Conservation (phyloP, 2,888 invertebrate species). For the Matsumyia berberina region DNA sequence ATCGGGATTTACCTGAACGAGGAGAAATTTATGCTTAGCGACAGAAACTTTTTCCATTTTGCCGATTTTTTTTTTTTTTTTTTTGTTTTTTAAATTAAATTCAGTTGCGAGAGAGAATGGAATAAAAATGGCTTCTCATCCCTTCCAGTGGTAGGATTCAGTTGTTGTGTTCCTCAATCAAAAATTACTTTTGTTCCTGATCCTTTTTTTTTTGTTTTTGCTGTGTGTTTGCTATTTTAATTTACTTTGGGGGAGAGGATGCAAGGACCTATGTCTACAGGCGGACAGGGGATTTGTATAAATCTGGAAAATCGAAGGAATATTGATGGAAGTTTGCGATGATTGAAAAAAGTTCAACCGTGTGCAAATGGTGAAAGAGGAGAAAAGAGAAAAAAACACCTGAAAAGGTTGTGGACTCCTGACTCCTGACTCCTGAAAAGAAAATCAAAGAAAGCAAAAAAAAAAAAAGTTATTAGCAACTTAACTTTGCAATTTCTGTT, state of each 20-base stretch:
- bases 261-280: not conserved
- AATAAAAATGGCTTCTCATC: not conserved
- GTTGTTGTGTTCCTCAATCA: constrained; percentile 62
- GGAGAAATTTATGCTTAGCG: constrained; percentile 59
- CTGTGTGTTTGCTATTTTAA: constrained; percentile 29
- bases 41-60: constrained; percentile 63
- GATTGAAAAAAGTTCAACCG: constrained; percentile 53
- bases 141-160: constrained; percentile 22
- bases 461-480: constrained; percentile 54
- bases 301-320: constrained; percentile 52
- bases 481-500: constrained; percentile 50
- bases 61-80: constrained; percentile 15
- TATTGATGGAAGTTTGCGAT: constrained; percentile 58
- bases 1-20: constrained; percentile 41
- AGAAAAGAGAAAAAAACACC: constrained; percentile 29
- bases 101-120: constrained; percentile 14
- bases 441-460: constrained; percentile 1
- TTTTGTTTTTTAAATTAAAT: constrained; percentile 29
- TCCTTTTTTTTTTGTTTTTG: constrained; percentile 26
- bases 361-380: constrained; percentile 23
- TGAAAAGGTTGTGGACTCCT: constrained; percentile 40
- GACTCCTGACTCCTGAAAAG: constrained; percentile 4
- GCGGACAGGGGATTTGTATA: constrained; percentile 29
- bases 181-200: constrained; percentile 62
- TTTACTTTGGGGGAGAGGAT: constrained; percentile 6